Base-by-base conservation (phyloP, 2,888 invertebrate genomes). In the Julus scanicus region DNA sequence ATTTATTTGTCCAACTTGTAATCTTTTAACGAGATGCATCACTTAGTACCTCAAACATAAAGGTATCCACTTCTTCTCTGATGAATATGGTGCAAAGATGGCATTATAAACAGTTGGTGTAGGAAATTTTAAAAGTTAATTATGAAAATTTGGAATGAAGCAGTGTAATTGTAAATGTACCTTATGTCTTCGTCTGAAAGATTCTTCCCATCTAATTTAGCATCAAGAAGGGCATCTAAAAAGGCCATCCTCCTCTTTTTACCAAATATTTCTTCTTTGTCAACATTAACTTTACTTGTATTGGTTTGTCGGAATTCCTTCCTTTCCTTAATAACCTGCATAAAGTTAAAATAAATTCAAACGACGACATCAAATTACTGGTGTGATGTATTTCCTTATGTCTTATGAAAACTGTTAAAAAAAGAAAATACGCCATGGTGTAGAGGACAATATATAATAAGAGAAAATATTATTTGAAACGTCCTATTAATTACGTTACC, bases 61-160 rank as follows among this genome's bases (percentile, higher is more conserved):
- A 63, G 20, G 63, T 63, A 20, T 63, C 63, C 63, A 63, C 63
- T 63, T 63, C 63, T 20, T 63, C 63, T 63, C 63, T 63, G 63
- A 5, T 20, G 20, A 0, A 20, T 9, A 20, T 1, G 11, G 63
- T 63, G 15, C 20, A 20, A 63, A 20, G 9, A 5, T n/a, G n/a
- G n/a, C n/a, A n/a, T n/a, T n/a, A 20, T 63, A n/a, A 63, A 5
- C 4, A 20, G n/a, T 63, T 63, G 20, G 4, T 20, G 20, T 2
- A 49, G 8, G 49, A 49, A 49, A 49, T 49, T 49, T 49, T 49
- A 2, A 49, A 49, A 8, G 13, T 11, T 11, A 20, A 2, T 63
- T 63, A 5, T 63, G 20, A 0, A 57, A 57, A 15, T 63, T n/a
- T n/a, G n/a, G n/a, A n/a, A n/a, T n/a, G n/a, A n/a, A n/a, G n/a